Evolutionary conservation across 2,113 vertebrate species (phyloP), one percentile per base, ranked within the genome.

Genomic region (Zeus faber): DNA sequence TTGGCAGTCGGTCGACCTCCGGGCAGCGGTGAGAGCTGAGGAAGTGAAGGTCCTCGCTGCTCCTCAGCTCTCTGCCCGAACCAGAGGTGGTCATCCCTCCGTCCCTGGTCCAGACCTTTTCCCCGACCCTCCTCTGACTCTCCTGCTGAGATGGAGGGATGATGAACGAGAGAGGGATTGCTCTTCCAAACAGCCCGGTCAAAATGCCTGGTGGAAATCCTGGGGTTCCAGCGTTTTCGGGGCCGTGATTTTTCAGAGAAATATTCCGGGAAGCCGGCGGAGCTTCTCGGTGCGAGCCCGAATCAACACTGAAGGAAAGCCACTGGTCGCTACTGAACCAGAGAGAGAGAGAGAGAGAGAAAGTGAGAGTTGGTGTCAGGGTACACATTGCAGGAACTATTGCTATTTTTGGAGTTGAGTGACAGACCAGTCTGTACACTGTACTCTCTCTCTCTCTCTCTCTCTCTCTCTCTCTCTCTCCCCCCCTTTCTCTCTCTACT

Each of bases 321-420:
- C n/a, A n/a, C n/a, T n/a, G n/a, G 13, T 8, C 9, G 31, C 9
- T 8, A 33, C 8, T 10, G 31, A 33, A 13, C 9, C 8, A 33
- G 31, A 33, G 31, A 33, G 31, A 33, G 31, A 33, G 31, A 33
- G 31, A 33, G 31, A 33, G 31, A 33, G 31, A 33, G 31, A 33
- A 13, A 33, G 31, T 10, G 31, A 33, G 31, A 33, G 31, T n/a
- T n/a, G n/a, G n/a, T n/a, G n/a, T n/a, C n/a, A n/a, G 8, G 33
- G 33, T 37, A n/a, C n/a, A 37, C 33, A 37, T 37, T 37, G 33
- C 33, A 37, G n/a, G n/a, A n/a, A n/a, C n/a, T 13, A 37, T 37
- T 14, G n/a, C 33, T 37, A 37, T 37, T 37, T 37, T 37, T 11
- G 33, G 33, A 37, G 6, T n/a, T 37, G 33, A 37, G 33, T 37